These are phyloP conservation scores for Bathybates hornii DNA, from an alignment of 2,113 vertebrate genomes.

Conservation along the genomic window DNA sequence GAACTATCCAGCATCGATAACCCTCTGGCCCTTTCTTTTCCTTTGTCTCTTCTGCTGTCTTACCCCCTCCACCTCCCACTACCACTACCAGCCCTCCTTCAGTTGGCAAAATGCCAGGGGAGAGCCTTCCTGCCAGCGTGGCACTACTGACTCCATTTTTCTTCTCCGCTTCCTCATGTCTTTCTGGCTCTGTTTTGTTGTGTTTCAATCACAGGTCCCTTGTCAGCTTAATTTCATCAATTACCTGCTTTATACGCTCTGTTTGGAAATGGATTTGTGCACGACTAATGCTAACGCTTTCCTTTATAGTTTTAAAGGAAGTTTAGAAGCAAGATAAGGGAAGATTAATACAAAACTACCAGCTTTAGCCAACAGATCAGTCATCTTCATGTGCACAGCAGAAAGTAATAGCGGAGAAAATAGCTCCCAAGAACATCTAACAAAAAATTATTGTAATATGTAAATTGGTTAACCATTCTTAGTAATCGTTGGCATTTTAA, in stretches of 20 bases:
- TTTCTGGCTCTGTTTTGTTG: conserved; percentile 3
- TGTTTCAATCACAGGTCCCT: not conserved
- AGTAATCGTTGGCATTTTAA: not conserved
- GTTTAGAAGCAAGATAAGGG: not conserved
- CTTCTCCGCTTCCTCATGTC: conserved; percentile 31
- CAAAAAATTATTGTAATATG: not conserved
- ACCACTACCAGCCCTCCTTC: not conserved
- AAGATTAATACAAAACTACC: not conserved
- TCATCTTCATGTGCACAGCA: not conserved
- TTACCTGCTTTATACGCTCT: not conserved
- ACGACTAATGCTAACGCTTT: not conserved
- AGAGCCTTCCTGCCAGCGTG: conserved; percentile 74
- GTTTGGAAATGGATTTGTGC: not conserved
- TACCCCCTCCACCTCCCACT: not conserved
- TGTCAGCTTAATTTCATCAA: not conserved
- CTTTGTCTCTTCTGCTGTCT: not conserved
- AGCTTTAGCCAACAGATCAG: not conserved
- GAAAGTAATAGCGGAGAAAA: not conserved
- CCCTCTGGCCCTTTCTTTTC: conserved; percentile 10
- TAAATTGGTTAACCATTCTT: not conserved
- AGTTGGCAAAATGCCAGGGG: conserved; percentile 58
- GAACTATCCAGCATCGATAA: conserved; percentile 27
- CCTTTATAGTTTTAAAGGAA: not conserved
- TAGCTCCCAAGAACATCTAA: not conserved
- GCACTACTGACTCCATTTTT: conserved; percentile 64